Base-by-base conservation (phyloP, 2,888 invertebrate genomes). In the Thera obeliscata region DNA sequence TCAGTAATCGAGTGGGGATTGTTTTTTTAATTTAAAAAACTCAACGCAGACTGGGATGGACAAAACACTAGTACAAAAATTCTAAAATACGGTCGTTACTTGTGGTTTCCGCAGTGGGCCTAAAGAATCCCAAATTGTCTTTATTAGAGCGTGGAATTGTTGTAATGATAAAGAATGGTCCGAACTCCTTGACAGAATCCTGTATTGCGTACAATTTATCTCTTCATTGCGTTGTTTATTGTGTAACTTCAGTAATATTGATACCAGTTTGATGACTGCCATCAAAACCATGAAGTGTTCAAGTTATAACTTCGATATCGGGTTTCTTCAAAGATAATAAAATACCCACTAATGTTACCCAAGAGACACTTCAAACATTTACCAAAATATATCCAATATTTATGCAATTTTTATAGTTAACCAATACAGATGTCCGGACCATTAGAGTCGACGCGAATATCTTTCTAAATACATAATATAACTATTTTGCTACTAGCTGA, bases 361-460 rank as follows among this genome's bases (percentile, higher is more conserved):
- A 36, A 54, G 54, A 46, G 36, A 52, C 43, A 38, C 22, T 50
- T 41, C 22, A 5, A 33, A 61, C 33, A 54, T 33, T 8, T 5
- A 8, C 48, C 56, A n/a, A 11, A n/a, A 35, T 54, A 4, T 60
- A 61, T 12, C 22, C 11, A 52, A 41, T 52, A 6, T 11, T 54
- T 46, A 36, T n/a, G 22, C 54, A 33, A 54, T 33, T 61, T 61
- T 61, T 61, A 61, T 61, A 35, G 61, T 55, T 55, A 60, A 41
- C 49, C 59, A 48, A 65, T 65, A 65, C 60, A 60, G 59, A 55
- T 64, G 56, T 33, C n/a, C 33, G 8, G 59, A 56, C 48, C 54
- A 59, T 64, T 48, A 55, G 35, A 43, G 33, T 52, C 33, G 35
- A 61, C 52, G 43, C 22, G 52, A 54, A 52, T 46, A 35, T 46